Percentiles rank a stretch among this genome's conserved stretches.
Evolutionary conservation across 2,797 vertebrate genomes (phyloP).

Genomic region (Prionace glauca): DNA sequence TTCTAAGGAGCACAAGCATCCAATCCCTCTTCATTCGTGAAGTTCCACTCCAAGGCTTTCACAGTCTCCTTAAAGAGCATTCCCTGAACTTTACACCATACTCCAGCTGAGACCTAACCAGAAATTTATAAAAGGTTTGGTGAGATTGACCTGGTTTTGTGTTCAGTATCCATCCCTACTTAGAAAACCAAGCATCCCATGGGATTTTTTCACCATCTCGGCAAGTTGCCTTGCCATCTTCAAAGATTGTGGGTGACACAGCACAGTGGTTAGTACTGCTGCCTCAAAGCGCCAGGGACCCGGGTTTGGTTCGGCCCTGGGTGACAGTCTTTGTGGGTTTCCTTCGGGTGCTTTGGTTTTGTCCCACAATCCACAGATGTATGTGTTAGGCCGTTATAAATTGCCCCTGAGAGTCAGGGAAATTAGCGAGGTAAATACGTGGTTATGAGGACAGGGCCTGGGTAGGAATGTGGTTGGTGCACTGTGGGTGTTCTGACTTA

Average conservation of each 20-base stretch:
- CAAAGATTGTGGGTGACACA: background rate
- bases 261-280: no score
- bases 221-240: background rate
- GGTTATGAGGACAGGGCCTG: no score
- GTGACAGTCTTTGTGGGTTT: no score
- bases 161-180: background rate
- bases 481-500: background rate
- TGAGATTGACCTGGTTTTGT: background rate
- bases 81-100: background rate
- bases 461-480: no score
- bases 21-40: background rate
- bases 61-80: background rate
- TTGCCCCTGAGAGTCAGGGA: no score
- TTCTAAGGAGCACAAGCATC: background rate
- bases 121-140: background rate
- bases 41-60: background rate
- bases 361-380: no score
- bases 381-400: no score
- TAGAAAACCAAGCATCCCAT: background rate
- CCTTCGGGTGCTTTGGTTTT: no score
- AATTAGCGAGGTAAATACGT: no score
- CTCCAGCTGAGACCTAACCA: background rate
- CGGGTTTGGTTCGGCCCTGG: no score
- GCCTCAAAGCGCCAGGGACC: no score
- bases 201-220: background rate